Evolutionary conservation across 1,140 invertebrate genomes (phyloP).

Genomic region (Drosophila sucinea): DNA sequence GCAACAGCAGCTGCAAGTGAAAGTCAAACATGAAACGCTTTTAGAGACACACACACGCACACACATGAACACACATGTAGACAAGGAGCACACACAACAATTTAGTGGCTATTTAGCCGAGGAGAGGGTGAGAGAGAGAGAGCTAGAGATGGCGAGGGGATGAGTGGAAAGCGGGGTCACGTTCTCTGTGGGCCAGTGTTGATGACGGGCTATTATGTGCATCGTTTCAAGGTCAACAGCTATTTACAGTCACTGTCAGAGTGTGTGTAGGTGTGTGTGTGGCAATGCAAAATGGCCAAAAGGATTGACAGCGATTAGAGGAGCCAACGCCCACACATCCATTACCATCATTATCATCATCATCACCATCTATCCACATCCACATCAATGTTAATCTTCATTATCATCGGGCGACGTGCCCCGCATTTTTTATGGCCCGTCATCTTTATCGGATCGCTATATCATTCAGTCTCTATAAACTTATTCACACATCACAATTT

Average conservation of each 20-base stretch:
- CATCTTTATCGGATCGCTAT: slow-evolving; percentile 22
- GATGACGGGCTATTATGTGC: slow-evolving; percentile 44
- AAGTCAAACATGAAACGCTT: slow-evolving; percentile 72
- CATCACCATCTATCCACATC: slow-evolving; percentile 29
- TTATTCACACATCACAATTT: slow-evolving; percentile 58
- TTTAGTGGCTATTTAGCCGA: slow-evolving; percentile 55
- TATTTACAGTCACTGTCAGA: slow-evolving; percentile 59
- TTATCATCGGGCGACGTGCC: slow-evolving; percentile 32
- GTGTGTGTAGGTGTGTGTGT: slow-evolving; percentile 9
- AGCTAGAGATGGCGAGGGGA: background rate
- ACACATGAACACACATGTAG: slow-evolving; percentile 23
- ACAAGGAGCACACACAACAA: slow-evolving; percentile 37
- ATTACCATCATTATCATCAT: slow-evolving; percentile 46
- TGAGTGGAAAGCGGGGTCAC: slow-evolving; percentile 18
- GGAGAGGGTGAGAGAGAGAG: background rate
- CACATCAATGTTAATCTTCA: slow-evolving; percentile 13
- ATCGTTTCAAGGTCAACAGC: slow-evolving; percentile 70
- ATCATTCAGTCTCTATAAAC: slow-evolving; percentile 39
- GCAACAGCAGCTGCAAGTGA: slow-evolving; percentile 61
- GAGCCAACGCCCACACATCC: slow-evolving; percentile 46
- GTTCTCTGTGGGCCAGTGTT: slow-evolving; percentile 25
- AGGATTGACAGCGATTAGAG: slow-evolving; percentile 37
- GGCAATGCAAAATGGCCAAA: slow-evolving; percentile 48
- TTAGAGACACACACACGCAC: slow-evolving; percentile 38
- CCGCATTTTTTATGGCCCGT: slow-evolving; percentile 34